A percentile compares a stretch with the other conserved stretches of the same genome.
Evolutionary conservation across 2,113 vertebrate species (phyloP).

Genomic region (Aegotheles bennettii): DNA sequence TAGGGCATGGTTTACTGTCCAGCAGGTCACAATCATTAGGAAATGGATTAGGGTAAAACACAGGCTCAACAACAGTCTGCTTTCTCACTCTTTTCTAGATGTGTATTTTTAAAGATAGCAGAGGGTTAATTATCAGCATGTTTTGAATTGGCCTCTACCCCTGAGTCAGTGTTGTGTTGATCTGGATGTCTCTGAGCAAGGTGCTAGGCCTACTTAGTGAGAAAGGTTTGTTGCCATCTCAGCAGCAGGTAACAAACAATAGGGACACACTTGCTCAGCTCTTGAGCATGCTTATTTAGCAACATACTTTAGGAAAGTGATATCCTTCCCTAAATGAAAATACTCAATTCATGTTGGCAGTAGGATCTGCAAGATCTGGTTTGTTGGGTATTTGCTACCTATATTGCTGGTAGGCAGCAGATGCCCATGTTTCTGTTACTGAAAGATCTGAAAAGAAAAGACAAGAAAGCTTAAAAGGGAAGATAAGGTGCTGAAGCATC

Average conservation of each 20-base stretch:
- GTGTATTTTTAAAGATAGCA: not conserved
- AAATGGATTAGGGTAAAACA: not conserved
- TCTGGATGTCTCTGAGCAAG: not conserved
- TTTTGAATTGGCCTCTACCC: not conserved
- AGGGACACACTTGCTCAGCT: not conserved
- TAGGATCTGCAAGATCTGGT: not conserved
- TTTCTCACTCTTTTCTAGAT: not conserved
- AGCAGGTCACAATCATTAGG: not conserved
- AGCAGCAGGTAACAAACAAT: fast-evolving
- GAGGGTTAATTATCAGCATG: not conserved
- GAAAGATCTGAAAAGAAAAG: not conserved
- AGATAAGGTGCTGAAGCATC: not conserved
- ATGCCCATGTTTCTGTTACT: not conserved
- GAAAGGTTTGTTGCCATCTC: not conserved
- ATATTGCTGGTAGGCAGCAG: not conserved
- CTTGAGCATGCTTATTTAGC: not conserved
- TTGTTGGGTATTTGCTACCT: not conserved
- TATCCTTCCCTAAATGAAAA: not conserved
- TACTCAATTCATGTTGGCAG: not conserved
- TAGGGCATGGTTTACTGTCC: not conserved
- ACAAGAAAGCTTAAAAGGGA: not conserved
- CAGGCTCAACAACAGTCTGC: not conserved
- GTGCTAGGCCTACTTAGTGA: not conserved
- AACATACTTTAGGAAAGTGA: not conserved
- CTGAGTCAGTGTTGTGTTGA: not conserved